These are phyloP conservation scores for Synergus itoensis DNA, from an alignment of 2,888 invertebrate species.

Conservation along the genomic window DNA sequence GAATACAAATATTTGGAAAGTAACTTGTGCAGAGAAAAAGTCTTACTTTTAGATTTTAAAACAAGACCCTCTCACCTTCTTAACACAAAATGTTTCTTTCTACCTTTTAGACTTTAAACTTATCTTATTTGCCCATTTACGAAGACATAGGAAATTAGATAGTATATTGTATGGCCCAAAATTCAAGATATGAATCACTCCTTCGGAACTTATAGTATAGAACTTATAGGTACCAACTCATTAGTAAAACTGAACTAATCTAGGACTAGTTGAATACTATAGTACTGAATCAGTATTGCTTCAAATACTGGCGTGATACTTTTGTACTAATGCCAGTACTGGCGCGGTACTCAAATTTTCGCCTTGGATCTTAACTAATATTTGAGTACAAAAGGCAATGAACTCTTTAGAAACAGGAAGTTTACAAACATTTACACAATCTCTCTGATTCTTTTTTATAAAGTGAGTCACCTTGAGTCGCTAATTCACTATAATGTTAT, in stretches of 20 bases:
- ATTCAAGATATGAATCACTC: neutral
- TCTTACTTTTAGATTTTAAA: too few relatives aligned
- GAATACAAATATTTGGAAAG: neutral
- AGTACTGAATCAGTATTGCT: too few relatives aligned
- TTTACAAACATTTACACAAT: neutral
- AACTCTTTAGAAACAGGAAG: neutral
- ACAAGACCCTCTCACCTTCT: neutral
- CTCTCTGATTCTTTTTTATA: neutral
- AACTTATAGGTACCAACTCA: too few relatives aligned
- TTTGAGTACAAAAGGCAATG: neutral
- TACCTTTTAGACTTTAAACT: neutral
- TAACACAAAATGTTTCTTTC: neutral
- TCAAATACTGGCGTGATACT: too few relatives aligned
- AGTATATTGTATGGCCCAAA: neutral
- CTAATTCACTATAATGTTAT: constrained; percentile 3
- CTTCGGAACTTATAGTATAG: too few relatives aligned
- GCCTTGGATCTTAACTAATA: neutral
- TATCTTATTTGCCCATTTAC: neutral
- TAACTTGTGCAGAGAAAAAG: too few relatives aligned
- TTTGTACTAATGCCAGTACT: too few relatives aligned
- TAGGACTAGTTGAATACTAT: too few relatives aligned
- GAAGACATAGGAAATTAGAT: neutral
- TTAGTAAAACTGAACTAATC: too few relatives aligned
- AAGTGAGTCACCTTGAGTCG: constrained; percentile 5
- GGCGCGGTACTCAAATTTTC: too few relatives aligned